phyloP scores from a whole-genome alignment of 2,113 vertebrate genomes.

The Ciconia boyciana region DNA sequence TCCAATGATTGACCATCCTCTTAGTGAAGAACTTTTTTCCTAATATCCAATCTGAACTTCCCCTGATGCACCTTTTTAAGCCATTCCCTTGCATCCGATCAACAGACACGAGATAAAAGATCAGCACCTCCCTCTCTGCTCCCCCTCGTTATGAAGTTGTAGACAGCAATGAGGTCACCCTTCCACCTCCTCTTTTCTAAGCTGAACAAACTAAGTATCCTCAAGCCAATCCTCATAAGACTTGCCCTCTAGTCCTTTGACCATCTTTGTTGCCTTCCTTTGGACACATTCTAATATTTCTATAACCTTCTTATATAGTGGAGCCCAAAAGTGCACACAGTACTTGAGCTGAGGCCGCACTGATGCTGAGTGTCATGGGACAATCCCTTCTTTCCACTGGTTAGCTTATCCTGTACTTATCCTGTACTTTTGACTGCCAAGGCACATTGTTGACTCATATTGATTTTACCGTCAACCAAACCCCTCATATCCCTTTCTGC shows the following conservation, averaged over 20 bases:
- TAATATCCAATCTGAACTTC: not conserved
- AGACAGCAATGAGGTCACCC: not conserved
- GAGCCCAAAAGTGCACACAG: not conserved
- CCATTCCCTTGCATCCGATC: fast-evolving
- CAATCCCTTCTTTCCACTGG: not conserved
- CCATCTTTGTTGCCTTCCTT: not conserved
- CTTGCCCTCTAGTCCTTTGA: not conserved
- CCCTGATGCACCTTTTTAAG: not conserved
- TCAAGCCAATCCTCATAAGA: not conserved
- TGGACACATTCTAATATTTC: not conserved
- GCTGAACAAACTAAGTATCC: not conserved
- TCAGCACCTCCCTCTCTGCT: not conserved
- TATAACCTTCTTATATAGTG: not conserved
- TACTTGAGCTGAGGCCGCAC: fast-evolving
- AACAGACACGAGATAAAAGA: not conserved
- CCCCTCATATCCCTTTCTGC: not conserved
- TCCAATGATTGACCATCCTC: not conserved
- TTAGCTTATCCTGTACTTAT: not conserved
- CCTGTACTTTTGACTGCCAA: not conserved
- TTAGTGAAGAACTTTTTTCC: not conserved
- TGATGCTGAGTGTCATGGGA: not conserved
- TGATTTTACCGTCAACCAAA: not conserved
- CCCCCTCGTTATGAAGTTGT: not conserved
- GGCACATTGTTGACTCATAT: not conserved
- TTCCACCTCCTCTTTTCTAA: not conserved